Evolutionary conservation across 2,797 vertebrate genomes (phyloP), one percentile per base, ranked within the genome.

Genomic region (Oryzias sinensis): DNA sequence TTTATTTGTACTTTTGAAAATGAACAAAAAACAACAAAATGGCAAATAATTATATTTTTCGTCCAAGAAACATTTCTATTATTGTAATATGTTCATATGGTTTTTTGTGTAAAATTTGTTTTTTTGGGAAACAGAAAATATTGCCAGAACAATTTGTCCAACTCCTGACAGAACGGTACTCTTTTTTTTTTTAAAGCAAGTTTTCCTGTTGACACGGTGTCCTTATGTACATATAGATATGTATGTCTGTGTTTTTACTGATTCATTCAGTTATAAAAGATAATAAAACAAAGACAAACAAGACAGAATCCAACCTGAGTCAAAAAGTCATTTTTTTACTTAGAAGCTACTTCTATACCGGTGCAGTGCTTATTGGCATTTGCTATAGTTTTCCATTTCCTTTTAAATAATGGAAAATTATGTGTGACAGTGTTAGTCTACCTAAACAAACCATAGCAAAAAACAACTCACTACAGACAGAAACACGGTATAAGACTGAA

Each of bases 401-500:
- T 53, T 24, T 61, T 7, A 50, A 45, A 58, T 40, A 41, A 52
- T 56, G 42, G 20, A 48, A 16, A 25, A 65, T 22, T 14, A 17
- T 52, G 50, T 44, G 43, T 50, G 8, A 11, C 6, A 53, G 29
- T 59, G 47, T 17, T 42, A 53, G 49, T 48, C 22, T 59, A 17
- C 56, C 11, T 53, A 22, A 73, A 50, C 44, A 63, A n/a, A 25
- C 17, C 29, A 18, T 16, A 17, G 25, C 18, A 42, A 16, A 20
- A n/a, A 62, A 27, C n/a, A 42, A 6, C 62, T 58, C 33, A 58
- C 29, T 37, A 24, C 20, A 29, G 46, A 43, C 37, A 68, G 49
- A 29, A 42, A 24, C 16, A 64, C 52, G 41, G 53, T 54, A 14
- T 47, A 17, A 65, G 46, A n/a, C 64, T 57, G 14, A 73, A 74